phyloP scores from a whole-genome alignment of 2,888 invertebrate genomes.

The Drosophila acutilabella region DNA sequence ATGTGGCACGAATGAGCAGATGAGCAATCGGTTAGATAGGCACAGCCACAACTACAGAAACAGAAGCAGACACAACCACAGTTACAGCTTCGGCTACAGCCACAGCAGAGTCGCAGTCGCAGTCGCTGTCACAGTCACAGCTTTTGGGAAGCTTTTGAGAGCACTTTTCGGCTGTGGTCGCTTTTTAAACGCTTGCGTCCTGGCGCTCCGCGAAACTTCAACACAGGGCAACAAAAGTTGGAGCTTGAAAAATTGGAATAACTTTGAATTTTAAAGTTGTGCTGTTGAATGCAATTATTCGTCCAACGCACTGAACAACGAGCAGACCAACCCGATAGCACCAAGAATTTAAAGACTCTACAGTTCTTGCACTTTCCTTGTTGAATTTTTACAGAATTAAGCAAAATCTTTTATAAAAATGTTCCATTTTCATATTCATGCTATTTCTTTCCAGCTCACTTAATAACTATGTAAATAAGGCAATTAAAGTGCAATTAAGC shows the following conservation, averaged over 20 bases:
- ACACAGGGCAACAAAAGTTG: conserved; percentile 10
- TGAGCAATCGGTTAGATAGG: conserved; percentile 26
- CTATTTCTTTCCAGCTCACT: background rate
- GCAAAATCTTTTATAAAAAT: background rate
- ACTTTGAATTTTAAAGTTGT: too few relatives aligned
- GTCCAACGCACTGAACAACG: background rate
- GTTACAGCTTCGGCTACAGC: background rate
- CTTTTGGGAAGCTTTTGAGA: conserved; percentile 23
- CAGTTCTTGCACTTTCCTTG: background rate
- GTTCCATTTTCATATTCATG: background rate
- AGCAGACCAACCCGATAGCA: background rate
- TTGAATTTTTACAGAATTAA: background rate
- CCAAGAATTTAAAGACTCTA: background rate
- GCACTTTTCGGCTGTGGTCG: background rate
- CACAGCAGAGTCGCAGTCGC: conserved; percentile 8
- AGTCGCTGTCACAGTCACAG: background rate
- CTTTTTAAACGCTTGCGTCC: conserved; percentile 14
- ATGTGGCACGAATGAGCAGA: conserved; percentile 64
- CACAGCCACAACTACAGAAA: conserved; percentile 3
- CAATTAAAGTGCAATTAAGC: conserved; percentile 38
- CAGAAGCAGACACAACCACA: conserved; percentile 3
- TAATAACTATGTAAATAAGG: conserved; percentile 27
- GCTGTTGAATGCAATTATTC: too few relatives aligned
- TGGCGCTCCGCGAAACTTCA: conserved; percentile 5
- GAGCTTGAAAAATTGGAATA: too few relatives aligned